phyloP scores from a whole-genome alignment of 2,797 vertebrate genomes.

The Urocyon cinereoargenteus region DNA sequence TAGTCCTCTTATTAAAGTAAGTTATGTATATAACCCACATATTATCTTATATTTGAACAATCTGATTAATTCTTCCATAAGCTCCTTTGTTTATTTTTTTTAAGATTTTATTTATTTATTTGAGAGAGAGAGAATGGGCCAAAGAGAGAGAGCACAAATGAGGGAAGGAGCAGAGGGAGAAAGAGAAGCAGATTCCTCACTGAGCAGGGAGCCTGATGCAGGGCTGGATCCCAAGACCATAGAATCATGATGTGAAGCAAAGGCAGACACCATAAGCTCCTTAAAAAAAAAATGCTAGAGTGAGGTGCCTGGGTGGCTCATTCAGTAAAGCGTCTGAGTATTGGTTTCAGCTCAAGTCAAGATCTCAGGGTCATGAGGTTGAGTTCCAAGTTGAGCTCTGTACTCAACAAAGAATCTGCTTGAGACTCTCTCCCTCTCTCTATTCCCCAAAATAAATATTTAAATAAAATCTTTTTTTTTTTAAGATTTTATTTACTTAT shows the following conservation, averaged over 20 bases:
- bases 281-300: too few species aligned
- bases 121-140: too few species aligned
- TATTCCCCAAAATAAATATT: neutral
- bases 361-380: too few species aligned
- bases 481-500: too few species aligned
- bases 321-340: neutral
- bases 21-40: neutral
- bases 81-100: neutral
- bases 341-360: neutral
- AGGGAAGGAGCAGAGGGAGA: too few species aligned
- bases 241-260: too few species aligned
- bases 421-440: neutral
- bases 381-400: neutral
- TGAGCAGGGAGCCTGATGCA: neutral
- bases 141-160: too few species aligned
- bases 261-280: too few species aligned
- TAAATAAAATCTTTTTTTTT: too few species aligned
- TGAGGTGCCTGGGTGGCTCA: neutral
- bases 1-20: neutral
- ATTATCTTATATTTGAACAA: conserved; percentile 15
- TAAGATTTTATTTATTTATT: neutral
- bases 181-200: too few species aligned
- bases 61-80: neutral
- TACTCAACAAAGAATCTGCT: neutral
- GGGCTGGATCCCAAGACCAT: too few species aligned